Percentiles rank a stretch among this genome's conserved stretches.
Conservation (phyloP, 2,113 vertebrate species). For the Tachuris rubrigastra region DNA sequence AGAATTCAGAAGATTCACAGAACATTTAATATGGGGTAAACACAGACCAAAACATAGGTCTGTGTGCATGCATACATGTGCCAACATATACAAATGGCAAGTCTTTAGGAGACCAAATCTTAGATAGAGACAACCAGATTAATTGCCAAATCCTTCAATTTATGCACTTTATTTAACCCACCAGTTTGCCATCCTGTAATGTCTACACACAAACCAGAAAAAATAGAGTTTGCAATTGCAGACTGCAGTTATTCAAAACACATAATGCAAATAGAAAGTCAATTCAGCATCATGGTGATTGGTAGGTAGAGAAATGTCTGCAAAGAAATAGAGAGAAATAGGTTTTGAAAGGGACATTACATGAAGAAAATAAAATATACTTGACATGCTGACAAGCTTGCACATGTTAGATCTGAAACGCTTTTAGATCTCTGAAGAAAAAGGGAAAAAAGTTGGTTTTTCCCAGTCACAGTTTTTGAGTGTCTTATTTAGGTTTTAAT, state of each 20-base stretch:
- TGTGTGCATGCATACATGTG: background rate
- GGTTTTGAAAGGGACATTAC: background rate
- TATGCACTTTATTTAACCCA: background rate
- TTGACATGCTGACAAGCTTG: background rate
- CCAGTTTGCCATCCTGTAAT: background rate
- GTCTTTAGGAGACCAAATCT: background rate
- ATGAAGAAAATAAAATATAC: background rate
- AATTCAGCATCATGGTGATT: background rate
- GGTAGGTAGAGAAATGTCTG: background rate
- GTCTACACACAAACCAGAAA: background rate
- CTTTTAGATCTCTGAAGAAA: background rate
- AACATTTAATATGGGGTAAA: background rate
- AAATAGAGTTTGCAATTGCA: background rate
- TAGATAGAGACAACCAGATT: background rate
- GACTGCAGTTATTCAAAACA: background rate
- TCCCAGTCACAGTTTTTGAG: background rate
- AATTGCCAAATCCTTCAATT: background rate
- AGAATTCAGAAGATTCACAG: background rate
- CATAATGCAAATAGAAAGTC: background rate
- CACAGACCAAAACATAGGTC: background rate
- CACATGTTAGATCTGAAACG: background rate
- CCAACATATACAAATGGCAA: background rate
- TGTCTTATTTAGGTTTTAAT: background rate
- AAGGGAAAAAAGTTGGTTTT: background rate
- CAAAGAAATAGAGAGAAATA: background rate